Base-by-base conservation (phyloP, 92 coral and sea anemone genomes). In the Chrysogorgia sp. region DNA sequence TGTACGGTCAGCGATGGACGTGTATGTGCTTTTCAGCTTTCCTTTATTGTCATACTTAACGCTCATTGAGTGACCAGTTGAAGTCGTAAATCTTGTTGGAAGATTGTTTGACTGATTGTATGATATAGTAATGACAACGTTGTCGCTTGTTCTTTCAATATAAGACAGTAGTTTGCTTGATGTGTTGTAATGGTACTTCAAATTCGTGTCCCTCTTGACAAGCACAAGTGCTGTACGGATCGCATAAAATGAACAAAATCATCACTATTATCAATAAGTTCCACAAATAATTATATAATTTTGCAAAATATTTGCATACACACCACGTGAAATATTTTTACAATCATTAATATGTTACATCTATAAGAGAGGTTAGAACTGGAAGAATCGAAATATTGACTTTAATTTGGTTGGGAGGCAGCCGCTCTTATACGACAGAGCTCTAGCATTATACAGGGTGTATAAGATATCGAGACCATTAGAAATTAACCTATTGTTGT, bases 31-130 rank as follows among this genome's bases (percentile, higher is more conserved):
- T 47, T 15, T 47, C n/a, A 47, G 15, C 15, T 47, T 47, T 23
- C 88, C 84, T 6, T 55, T 81, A 61, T 69, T 67, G 71, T 80
- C 84, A 59, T 82, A 87, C 35, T 40, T 76, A 12, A 84, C 58
- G 40, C 79, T 47, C 17, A 87, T 58, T 35, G 65, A 33, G 47
- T 85, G 83, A 17, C 88, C 91, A 6, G 77, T 37, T 20, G 91
- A 87, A 71, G 84, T 83, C 13, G 29, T 80, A 74, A 87, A 61
- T 26, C 23, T 67, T 20, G 37, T 45, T 12, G 88, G 79, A 40
- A 64, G 64, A 14, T 34, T 80, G 35, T 74, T 79, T 28, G 82
- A 40, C 43, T 85, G 72, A 35, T 87, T 82, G 49, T 83, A 26
- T 10, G 80, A 63, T 59, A 87, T 77, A 26, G 88, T 79, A 57